Base-by-base conservation (phyloP, 2,113 vertebrate species). In the Scartelaos histophorus region DNA sequence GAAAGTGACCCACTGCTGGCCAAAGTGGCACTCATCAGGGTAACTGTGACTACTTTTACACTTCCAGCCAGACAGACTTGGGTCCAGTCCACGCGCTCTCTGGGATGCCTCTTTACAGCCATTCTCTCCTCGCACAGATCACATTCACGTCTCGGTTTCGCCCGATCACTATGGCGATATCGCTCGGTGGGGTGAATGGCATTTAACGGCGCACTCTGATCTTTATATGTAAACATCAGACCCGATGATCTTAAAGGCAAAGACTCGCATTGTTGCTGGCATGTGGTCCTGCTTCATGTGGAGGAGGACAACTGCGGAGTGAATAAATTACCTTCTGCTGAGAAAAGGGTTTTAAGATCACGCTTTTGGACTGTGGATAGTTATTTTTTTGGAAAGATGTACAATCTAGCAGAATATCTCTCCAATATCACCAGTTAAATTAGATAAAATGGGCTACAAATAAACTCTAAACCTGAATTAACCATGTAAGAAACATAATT, bases 1-100 rank as follows among this genome's bases (percentile, higher is more conserved):
- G 75, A 71, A 90, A 79, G 69, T 79, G 85, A 89, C 87, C 82
- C 83, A 60, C 88, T 82, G 77, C 66, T 78, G 85, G 85, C 82
- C 84, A 89, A 88, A 85, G 82, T 85, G 77, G 78, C 80, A 70
- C 75, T 82, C 81, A 88, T 92, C 84, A 88, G 82, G 79, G 87
- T 90, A 87, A 89, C 91, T 85, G 49, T 69, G 84, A 75, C 84
- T 88, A 85, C 85, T 81, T 85, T 81, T 85, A 76, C 85, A 45
- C 69, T 85, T 76, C 83, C 72, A 68, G 69, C 56, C 56, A 82
- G 79, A 56, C 73, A 81, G 72, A 77, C 70, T 73, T 80, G 80
- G 79, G 67, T 78, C 51, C 22, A 54, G 22, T 76, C 76, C 75
- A 58, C 67, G 57, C 0, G 0, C 67, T 72, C 73, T 67, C 54